Percentiles rank a stretch among this genome's conserved stretches.
These are phyloP conservation scores for Pongo pygmaeus DNA, from an alignment of 2,113 vertebrate species.

Conservation along the genomic window DNA sequence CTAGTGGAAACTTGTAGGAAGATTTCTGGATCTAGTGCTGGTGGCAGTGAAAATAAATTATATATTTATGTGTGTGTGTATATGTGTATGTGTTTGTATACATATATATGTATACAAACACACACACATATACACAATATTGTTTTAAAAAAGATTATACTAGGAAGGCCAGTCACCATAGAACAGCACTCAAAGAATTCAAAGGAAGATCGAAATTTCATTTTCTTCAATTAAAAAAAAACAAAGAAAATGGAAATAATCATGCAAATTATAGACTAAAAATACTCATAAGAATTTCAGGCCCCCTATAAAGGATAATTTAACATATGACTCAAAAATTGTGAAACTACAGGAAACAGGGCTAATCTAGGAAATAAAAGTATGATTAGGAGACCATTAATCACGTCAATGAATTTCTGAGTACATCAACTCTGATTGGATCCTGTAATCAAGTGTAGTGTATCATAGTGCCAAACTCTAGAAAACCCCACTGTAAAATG, in stretches of 20 bases:
- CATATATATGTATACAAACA: neutral
- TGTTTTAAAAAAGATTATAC: neutral
- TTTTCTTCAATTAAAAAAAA: constrained; percentile 57
- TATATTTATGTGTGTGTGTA: neutral
- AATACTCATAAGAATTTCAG: constrained; percentile 33
- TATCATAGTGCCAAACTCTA: constrained; percentile 30
- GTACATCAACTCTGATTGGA: constrained; percentile 60
- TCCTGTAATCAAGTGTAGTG: constrained; percentile 58
- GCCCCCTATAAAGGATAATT: constrained; percentile 29
- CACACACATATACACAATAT: neutral
- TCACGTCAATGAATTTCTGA: constrained; percentile 52
- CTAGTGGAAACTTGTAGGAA: constrained; percentile 19
- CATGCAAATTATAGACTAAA: constrained; percentile 62
- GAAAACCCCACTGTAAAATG: constrained; percentile 4
- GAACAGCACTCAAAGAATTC: neutral
- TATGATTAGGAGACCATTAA: constrained; percentile 72
- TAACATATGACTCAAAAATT: constrained; percentile 57
- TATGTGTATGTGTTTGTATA: neutral
- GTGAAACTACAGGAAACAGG: constrained; percentile 49
- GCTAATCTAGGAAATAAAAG: constrained; percentile 72
- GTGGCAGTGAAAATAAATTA: neutral
- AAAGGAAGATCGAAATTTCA: constrained; percentile 44
- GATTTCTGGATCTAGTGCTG: neutral
- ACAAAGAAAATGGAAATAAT: constrained; percentile 67
- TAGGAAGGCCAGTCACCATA: constrained; percentile 37